Base-by-base conservation (phyloP, 2,888 invertebrate species). In the Lymantria dispar region DNA sequence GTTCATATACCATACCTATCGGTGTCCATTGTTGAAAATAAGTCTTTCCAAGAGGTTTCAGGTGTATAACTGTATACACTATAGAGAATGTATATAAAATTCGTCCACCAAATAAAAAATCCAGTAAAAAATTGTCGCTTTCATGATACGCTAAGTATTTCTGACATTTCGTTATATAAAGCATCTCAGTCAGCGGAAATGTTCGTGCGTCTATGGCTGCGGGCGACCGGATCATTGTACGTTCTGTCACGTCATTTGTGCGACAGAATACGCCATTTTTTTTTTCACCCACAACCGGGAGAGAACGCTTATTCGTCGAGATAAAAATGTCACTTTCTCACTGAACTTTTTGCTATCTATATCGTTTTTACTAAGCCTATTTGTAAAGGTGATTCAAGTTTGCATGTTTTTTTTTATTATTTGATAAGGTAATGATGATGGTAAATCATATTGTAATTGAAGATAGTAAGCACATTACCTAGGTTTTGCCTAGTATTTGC, bases 151-250 rank as follows among this genome's bases (percentile, higher is more conserved):
- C 61, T 68, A 63, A 62, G 70, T 72, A 66, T 55, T 57, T 63
- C 64, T 66, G 70, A 71, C 68, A 66, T 33, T 62, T 62, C 59
- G 69, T 71, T 64, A 71, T 65, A 70, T 60, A 56, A 64, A 62
- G 62, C 62, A 58, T 60, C 57, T 59, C 59, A 56, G 68, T 62
- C 62, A 65, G 70, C 74, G 76, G 74, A 75, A 78, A 75, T 71
- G 70, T 64, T 70, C 64, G 64, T 57, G 53, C 55, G 62, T 58
- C 68, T 62, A 67, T 69, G 69, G 69, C 72, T 72, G 65, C 68
- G 65, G 73, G 74, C 70, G 66, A 68, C 72, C 77, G 77, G 74
- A 74, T 74, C 76, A 61, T 65, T 64, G 67, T 63, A 60, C 68
- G 60, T 64, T 58, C 60, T 65, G 70, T 63, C 66, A 60, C 60